These are phyloP conservation scores for Sterna hirundo DNA, from an alignment of 2,113 vertebrate species.

Conservation along the genomic window DNA sequence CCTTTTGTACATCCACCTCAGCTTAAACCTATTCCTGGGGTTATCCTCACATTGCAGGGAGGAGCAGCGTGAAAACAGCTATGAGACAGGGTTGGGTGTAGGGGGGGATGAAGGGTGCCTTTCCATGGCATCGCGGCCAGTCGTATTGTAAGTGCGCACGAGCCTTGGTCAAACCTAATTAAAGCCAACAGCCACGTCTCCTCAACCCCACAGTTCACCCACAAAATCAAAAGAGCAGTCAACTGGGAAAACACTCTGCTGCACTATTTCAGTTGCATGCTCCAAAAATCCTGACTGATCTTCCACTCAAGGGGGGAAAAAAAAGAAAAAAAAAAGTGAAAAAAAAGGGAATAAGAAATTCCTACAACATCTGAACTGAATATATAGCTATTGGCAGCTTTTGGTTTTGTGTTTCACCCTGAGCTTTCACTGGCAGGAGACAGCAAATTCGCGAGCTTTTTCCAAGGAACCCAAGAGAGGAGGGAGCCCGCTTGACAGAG, in stretches of 20 bases:
- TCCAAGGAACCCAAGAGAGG: constrained; percentile 47
- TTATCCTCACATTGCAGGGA: not conserved
- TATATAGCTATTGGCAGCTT: constrained; percentile 67
- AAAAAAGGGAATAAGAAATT: constrained; percentile 20
- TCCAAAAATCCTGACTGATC: constrained; percentile 47
- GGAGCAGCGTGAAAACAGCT: not conserved
- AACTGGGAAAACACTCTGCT: not conserved
- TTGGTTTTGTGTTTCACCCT: constrained; percentile 60
- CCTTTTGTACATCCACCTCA: not conserved
- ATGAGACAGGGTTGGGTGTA: not conserved
- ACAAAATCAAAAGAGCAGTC: not conserved
- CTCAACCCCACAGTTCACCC: not conserved
- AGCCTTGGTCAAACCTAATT: not conserved
- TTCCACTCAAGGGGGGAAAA: not conserved
- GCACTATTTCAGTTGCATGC: not conserved
- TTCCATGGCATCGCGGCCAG: not conserved
- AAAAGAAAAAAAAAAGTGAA: not conserved
- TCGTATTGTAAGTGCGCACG: not conserved
- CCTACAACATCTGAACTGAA: constrained; percentile 66
- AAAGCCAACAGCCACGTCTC: not conserved
- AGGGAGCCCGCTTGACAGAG: constrained; percentile 61
- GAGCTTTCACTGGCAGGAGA: constrained; percentile 65
- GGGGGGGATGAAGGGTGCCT: not conserved
- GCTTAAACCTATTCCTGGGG: not conserved
- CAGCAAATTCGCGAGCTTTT: constrained; percentile 49